Base-by-base conservation (phyloP, 2,888 invertebrate species). In the Ornithoptera priamus region DNA sequence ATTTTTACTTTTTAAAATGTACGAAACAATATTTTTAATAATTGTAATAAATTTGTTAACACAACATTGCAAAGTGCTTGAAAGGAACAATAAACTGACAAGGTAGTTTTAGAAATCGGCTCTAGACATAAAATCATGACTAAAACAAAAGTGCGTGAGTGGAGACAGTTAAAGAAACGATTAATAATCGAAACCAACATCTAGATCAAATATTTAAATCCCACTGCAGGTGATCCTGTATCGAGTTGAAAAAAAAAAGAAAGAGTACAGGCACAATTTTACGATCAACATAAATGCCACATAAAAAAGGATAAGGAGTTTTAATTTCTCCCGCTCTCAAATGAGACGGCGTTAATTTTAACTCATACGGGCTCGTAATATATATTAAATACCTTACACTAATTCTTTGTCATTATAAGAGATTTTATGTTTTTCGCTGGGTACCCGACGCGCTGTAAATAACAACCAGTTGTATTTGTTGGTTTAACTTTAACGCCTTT, bases 311-410 rank as follows among this genome's bases (percentile, higher is more conserved):
- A 87, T 90, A 87, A 89, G 82, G 84, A 84, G 81, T 90, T 91
- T 91, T 91, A 90, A 92, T 91, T 92, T 90, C 89, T 84, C 83
- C 80, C 84, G 74, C 78, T 61, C 81, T 86, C 82, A 88, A 90
- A 91, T 89, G 86, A 89, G 85, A 80, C 83, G 84, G 89, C 83
- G 92, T 91, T 92, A 91, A 92, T 91, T 91, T 92, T 89, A 90
- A 89, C 76, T 78, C 70, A 24, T 66, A 56, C 65, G 30, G 36
- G 65, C 66, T 15, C 80, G 76, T 83, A 78, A 81, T 61, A 68
- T 70, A 73, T 69, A 65, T 73, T 70, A 71, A 58, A 80, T 78
- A 75, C 77, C 77, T 80, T 79, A 80, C 78, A 86, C 88, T 88
- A 88, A 89, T 89, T 89, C 86, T 85, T 86, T 85, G 85, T 89